Conservation (phyloP, 2,113 vertebrate species). For the Xyrauchen texanus region DNA sequence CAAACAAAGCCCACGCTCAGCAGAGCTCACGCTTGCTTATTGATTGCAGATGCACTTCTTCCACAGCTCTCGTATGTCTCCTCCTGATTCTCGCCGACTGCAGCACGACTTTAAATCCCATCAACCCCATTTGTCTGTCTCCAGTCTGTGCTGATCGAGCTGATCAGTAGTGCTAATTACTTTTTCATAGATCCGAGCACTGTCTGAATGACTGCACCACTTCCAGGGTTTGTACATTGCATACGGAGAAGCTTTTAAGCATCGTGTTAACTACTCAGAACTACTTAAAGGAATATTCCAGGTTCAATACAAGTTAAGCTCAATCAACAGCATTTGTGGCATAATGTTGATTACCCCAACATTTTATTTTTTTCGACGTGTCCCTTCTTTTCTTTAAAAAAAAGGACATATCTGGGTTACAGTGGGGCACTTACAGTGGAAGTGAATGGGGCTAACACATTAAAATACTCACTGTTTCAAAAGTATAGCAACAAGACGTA, state of each 20-base stretch:
- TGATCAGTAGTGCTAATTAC: conserved; percentile 63
- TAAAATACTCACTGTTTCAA: too few relatives aligned
- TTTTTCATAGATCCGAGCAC: conserved; percentile 65
- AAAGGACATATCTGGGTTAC: too few relatives aligned
- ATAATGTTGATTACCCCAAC: too few relatives aligned
- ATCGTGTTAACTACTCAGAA: background rate
- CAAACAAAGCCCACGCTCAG: conserved; percentile 56
- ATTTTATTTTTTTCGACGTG: too few relatives aligned
- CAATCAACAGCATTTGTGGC: too few relatives aligned
- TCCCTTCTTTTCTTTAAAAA: too few relatives aligned
- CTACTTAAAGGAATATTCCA: background rate
- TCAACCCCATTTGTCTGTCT: conserved; percentile 65
- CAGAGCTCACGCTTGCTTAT: conserved; percentile 64
- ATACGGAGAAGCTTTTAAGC: conserved; percentile 13
- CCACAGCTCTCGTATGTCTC: conserved; percentile 60
- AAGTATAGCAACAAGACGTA: too few relatives aligned
- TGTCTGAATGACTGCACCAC: conserved; percentile 46
- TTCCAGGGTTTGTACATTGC: conserved; percentile 18
- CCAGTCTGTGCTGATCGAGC: conserved; percentile 63
- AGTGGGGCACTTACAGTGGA: too few relatives aligned
- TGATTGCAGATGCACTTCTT: conserved; percentile 60
- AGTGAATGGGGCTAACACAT: too few relatives aligned
- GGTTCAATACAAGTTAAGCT: background rate
- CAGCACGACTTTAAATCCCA: conserved; percentile 17
- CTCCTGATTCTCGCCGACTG: conserved; percentile 51